Evolutionary conservation across 2,113 vertebrate species (phyloP), one percentile per base, ranked within the genome.

Genomic region (Siniperca knerii): DNA sequence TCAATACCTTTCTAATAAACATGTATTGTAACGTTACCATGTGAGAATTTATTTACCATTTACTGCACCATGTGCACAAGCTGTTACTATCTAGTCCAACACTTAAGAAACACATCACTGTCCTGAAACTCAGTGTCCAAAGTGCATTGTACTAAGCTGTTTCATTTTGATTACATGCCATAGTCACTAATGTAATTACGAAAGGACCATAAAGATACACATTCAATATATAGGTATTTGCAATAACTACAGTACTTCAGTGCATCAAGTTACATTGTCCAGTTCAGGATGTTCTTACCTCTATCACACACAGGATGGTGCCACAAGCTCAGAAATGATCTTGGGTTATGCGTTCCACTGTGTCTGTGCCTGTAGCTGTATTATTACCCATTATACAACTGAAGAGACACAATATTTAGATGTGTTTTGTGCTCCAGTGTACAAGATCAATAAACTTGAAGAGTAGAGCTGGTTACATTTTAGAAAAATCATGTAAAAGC

Each of bases 281-380:
- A 37, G 3, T 21, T 75, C 37, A 69, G 37, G 25, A 12, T 67
- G 50, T 55, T 29, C 0, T 42, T 77, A 37, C 50, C 25, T 40
- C 6, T 57, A 15, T 81, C 15, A 33, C 3, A 65, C 90, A 90
- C 57, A 37, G 42, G 89, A 58, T 79, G 90, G 90, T 60, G 37
- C 75, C 57, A 33, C 52, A 77, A 57, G 20, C n/a, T 44, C 23
- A 82, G 18, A 69, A 29, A 79, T 75, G 7, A 75, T 46, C 18
- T 1, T 13, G 37, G 10, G 33, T 20, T 52, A 1, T 54, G 8
- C 35, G 10, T 9, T 55, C 15, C 42, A 20, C 20, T 25, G 18
- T 10, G 10, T 60, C 42, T 35, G 66, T 48, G 15, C 12, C 4
- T 4, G 13, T 48, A 15, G 13, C 15, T 48, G 46, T 48, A 48